Percentiles rank a stretch among this genome's conserved stretches.
These are phyloP conservation scores for Oenanthe melanoleuca DNA, from an alignment of 2,113 vertebrate genomes.

Conservation along the genomic window DNA sequence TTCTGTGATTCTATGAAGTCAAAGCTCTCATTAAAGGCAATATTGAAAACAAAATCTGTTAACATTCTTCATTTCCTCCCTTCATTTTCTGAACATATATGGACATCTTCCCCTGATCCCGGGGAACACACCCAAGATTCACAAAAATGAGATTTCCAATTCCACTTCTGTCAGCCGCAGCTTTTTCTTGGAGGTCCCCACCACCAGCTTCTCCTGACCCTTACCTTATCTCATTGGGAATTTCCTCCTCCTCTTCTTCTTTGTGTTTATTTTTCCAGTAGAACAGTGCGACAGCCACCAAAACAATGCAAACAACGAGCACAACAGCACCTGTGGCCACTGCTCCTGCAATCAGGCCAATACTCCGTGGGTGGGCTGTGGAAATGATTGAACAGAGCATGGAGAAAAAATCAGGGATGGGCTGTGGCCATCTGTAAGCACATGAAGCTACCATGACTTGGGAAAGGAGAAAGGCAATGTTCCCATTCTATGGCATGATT, in stretches of 20 bases:
- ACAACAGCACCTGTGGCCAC: slow-evolving; percentile 86
- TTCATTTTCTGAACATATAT: neutral
- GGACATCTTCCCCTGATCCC: neutral
- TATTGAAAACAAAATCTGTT: neutral
- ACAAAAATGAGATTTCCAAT: neutral
- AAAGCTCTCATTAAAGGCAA: neutral
- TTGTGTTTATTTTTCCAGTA: slow-evolving; percentile 98
- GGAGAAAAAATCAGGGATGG: neutral
- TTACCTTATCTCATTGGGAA: slow-evolving; percentile 98
- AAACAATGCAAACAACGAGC: slow-evolving; percentile 84
- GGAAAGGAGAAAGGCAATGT: neutral
- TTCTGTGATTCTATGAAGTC: neutral
- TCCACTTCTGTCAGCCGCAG: neutral
- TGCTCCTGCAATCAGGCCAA: slow-evolving; percentile 91
- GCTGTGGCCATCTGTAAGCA: neutral
- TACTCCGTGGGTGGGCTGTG: slow-evolving; percentile 89
- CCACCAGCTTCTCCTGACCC: neutral
- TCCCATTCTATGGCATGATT: neutral
- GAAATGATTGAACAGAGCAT: slow-evolving; percentile 43
- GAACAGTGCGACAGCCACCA: slow-evolving; percentile 88
- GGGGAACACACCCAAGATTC: neutral
- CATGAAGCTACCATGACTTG: neutral
- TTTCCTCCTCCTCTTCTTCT: slow-evolving; percentile 95
- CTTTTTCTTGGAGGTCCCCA: neutral
- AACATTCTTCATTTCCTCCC: neutral